Base-by-base conservation (phyloP, 92 coral and sea anemone species). In the Nematostella vectensis region DNA sequence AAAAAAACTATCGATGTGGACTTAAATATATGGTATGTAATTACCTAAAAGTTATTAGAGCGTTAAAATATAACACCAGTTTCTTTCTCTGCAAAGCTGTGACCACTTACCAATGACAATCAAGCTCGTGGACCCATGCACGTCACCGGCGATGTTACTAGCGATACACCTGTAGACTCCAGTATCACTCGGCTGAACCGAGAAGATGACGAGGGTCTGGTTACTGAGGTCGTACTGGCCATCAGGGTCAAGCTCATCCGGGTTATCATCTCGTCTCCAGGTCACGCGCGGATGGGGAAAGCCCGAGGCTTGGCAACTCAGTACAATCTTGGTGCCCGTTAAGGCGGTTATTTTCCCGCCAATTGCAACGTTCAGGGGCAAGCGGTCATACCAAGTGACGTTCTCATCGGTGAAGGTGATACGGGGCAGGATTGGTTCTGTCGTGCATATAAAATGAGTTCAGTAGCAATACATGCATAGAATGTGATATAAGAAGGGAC, bases 151-250 rank as follows among this genome's bases (percentile, higher is more conserved):
- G 13, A 82, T 49, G 67, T 86, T 93, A 30, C 70, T 65, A 4
- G 94, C 99, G 38, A 75, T 58, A 57, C 99, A 93, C 12, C 60
- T 77, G 55, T 93, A 93, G 27, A 38, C 50, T 13, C 87, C 95
- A 45, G 86, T 69, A 27, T 93, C 99, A 3, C 87, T 44, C 19
- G 80, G 68, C 61, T 63, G 79, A n/a, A 85, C 64, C 10, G 76
- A 69, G 62, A 33, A 61, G 23, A 85, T 56, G 2, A 66, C 69
- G 44, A 70, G 64, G 19, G 80, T 61, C 11, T 57, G 55, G 37
- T 79, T 73, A 11, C 42, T 57, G 6, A 72, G 31, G 36, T 68
- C 53, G 40, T 67, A 55, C 13, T 65, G 70, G 3, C 51, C 70
- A 37, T 78, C 79, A 22, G 75, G 77, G 0, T 38, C 70, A 25